Conservation (phyloP, 2,797 vertebrate genomes). For the Aldrovandia affinis region DNA sequence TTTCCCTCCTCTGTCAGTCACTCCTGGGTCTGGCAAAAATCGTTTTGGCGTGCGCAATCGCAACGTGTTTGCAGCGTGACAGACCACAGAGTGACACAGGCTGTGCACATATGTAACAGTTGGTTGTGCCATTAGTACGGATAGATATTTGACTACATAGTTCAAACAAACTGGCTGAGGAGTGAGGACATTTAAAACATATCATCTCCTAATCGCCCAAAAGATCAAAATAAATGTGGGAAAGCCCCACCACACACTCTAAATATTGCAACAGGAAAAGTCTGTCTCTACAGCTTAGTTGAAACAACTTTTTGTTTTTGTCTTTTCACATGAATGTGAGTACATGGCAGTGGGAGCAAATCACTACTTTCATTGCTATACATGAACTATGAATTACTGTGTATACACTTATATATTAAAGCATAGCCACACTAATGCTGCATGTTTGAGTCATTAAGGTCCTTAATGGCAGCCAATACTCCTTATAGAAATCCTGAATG, state of each 20-base stretch:
- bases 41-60: constrained; percentile 8
- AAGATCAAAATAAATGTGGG: constrained; percentile 67
- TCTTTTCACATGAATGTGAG: constrained; percentile 7
- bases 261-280: neutral
- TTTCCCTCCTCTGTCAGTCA: neutral
- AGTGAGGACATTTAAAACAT: constrained; percentile 60
- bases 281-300: neutral
- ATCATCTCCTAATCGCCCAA: constrained; percentile 49
- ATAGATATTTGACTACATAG: constrained; percentile 32
- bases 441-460: neutral
- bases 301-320: constrained; percentile 4
- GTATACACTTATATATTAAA: neutral
- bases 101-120: constrained; percentile 40
- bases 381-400: neutral
- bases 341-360: neutral
- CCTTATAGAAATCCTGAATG: neutral
- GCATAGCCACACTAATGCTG: neutral
- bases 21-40: neutral
- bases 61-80: constrained; percentile 12
- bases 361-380: neutral
- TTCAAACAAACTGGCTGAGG: constrained; percentile 51
- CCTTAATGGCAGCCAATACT: neutral
- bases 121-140: constrained; percentile 40
- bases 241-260: constrained; percentile 57
- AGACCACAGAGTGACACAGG: constrained; percentile 29